phyloP scores from a whole-genome alignment of 2,888 invertebrate genomes.

The Barypeithes pellucidus region DNA sequence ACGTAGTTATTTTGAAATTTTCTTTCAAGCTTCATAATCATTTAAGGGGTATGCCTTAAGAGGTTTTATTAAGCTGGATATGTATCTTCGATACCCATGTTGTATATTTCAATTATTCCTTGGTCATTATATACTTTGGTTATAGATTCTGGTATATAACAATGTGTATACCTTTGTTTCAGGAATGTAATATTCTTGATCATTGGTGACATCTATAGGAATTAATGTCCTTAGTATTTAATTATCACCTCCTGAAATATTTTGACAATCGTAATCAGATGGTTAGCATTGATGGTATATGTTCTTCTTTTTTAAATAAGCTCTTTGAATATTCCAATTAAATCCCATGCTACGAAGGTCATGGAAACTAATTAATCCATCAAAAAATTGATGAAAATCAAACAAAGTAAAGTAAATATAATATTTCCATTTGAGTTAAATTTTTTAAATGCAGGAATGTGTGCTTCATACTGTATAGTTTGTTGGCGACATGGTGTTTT shows the following conservation, averaged over 20 bases:
- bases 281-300: neutral
- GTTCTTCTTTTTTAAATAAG: neutral
- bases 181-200: neutral
- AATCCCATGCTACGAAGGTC: neutral
- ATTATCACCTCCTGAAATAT: neutral
- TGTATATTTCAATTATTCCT: constrained; percentile 20
- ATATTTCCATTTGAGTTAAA: neutral
- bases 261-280: neutral
- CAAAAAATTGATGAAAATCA: neutral
- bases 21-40: neutral
- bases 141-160: constrained; percentile 8
- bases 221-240: neutral
- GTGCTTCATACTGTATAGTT: neutral
- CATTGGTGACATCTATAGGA: neutral
- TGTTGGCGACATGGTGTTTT: too few species aligned
- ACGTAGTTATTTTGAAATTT: neutral
- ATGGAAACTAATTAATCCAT: constrained; percentile 2
- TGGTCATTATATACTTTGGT: constrained; percentile 9
- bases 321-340: neutral
- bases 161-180: neutral
- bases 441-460: neutral
- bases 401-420: constrained; percentile 1
- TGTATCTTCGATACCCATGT: constrained; percentile 52
- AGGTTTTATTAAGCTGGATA: constrained; percentile 60
- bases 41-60: constrained; percentile 7